These are phyloP conservation scores for Passer domesticus DNA, from an alignment of 2,113 vertebrate species.

Conservation along the genomic window DNA sequence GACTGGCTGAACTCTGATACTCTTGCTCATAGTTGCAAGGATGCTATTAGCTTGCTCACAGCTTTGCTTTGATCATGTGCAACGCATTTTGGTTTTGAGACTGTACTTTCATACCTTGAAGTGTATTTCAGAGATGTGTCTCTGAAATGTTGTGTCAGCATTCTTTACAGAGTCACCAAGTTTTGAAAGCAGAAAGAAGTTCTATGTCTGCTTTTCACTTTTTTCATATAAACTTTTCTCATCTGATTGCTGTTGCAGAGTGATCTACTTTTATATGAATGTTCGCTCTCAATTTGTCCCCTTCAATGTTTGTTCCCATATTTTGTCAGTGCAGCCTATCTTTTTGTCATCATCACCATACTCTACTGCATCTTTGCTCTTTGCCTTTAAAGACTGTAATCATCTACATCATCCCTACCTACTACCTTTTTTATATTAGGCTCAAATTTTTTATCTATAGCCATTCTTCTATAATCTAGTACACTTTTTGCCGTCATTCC, in stretches of 20 bases:
- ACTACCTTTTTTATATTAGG: neutral
- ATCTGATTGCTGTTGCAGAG: neutral
- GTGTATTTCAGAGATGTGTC: neutral
- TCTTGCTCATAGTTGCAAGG: neutral
- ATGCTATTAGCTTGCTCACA: neutral
- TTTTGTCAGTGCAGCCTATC: fast-evolving
- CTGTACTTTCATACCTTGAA: neutral
- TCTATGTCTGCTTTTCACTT: neutral
- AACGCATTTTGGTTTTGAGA: neutral
- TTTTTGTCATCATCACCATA: neutral
- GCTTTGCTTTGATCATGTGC: neutral
- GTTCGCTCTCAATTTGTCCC: neutral
- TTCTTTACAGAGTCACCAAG: neutral
- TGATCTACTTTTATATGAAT: neutral
- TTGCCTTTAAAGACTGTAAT: neutral
- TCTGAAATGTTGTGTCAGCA: neutral
- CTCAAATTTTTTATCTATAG: neutral
- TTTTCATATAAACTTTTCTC: neutral
- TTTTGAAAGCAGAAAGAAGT: neutral
- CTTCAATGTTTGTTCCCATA: neutral
- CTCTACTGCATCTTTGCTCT: neutral
- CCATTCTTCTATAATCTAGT: neutral
- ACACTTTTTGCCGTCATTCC: neutral
- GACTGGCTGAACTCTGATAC: neutral
- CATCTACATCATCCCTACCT: neutral